Percentiles rank a stretch among this genome's conserved stretches.
These are phyloP conservation scores for Atrina japonica DNA, from an alignment of 2,888 invertebrate species.

Conservation along the genomic window DNA sequence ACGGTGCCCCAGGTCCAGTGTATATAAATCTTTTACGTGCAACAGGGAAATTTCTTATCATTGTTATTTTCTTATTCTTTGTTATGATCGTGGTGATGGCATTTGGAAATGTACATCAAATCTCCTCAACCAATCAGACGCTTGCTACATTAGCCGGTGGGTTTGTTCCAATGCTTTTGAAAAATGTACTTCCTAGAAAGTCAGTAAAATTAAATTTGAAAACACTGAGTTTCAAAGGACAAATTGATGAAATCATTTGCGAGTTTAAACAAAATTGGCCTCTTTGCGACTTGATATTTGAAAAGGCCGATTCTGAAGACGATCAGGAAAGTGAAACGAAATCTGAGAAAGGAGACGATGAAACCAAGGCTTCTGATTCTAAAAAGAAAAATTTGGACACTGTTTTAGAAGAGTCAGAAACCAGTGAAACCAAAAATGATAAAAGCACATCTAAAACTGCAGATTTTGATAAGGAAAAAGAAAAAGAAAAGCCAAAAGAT, in stretches of 20 bases:
- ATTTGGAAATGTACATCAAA: slow-evolving; percentile 73
- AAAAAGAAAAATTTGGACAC: slow-evolving; percentile 21
- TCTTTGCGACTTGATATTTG: slow-evolving; percentile 72
- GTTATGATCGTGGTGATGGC: slow-evolving; percentile 78
- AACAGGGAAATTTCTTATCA: slow-evolving; percentile 75
- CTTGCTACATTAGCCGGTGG: slow-evolving; percentile 76
- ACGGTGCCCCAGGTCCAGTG: slow-evolving; percentile 78
- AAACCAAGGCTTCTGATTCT: slow-evolving; percentile 17
- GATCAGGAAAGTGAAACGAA: slow-evolving; percentile 55
- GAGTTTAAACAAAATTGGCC: slow-evolving; percentile 77
- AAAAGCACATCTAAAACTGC: slow-evolving; percentile 13
- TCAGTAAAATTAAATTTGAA: slow-evolving; percentile 76
- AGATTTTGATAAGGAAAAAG: slow-evolving; percentile 21
- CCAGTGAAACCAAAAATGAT: slow-evolving; percentile 35
- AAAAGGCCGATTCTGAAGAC: slow-evolving; percentile 59
- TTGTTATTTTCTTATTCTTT: slow-evolving; percentile 76
- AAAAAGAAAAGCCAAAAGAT: slow-evolving; percentile 39
- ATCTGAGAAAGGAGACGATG: slow-evolving; percentile 33
- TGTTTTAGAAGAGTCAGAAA: slow-evolving; percentile 21
- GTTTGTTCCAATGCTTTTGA: slow-evolving; percentile 76
- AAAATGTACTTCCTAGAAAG: slow-evolving; percentile 75
- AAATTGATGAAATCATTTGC: slow-evolving; percentile 75
- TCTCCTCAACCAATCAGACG: slow-evolving; percentile 77
- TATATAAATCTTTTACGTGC: slow-evolving; percentile 75
- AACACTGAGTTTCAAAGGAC: slow-evolving; percentile 77